Conservation (phyloP, 2,113 vertebrate genomes). For the Otolemur garnettii region DNA sequence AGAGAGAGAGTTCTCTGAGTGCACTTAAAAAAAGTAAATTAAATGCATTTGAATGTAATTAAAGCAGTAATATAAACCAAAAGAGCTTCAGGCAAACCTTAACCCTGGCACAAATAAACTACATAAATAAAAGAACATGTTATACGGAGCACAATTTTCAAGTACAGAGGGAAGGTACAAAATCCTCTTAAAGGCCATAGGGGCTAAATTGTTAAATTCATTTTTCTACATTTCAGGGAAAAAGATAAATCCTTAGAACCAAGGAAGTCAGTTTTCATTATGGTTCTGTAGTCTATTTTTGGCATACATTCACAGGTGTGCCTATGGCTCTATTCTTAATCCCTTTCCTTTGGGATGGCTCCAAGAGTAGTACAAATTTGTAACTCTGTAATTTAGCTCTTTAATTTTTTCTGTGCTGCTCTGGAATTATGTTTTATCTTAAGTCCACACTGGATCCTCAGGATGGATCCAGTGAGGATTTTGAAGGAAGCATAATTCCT, state of each 20-base stretch:
- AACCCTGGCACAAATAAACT: slow-evolving; percentile 62
- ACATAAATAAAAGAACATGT: slow-evolving; percentile 62
- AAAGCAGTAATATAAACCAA: slow-evolving; percentile 73
- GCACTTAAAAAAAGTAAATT: slow-evolving; percentile 56
- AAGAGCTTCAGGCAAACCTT: slow-evolving; percentile 72
- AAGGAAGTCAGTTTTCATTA: slow-evolving; percentile 81
- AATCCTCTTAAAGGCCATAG: slow-evolving; percentile 84
- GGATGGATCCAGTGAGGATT: slow-evolving; percentile 83
- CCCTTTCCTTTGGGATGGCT: slow-evolving; percentile 81
- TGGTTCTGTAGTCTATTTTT: slow-evolving; percentile 82
- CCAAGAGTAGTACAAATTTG: slow-evolving; percentile 78
- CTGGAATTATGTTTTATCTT: slow-evolving; percentile 84
- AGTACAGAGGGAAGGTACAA: slow-evolving; percentile 73
- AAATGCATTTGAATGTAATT: slow-evolving; percentile 76
- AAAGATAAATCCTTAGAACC: slow-evolving; percentile 80
- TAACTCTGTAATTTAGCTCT: slow-evolving; percentile 83
- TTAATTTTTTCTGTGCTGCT: slow-evolving; percentile 80
- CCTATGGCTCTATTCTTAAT: slow-evolving; percentile 83
- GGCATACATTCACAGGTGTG: slow-evolving; percentile 82
- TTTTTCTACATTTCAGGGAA: slow-evolving; percentile 82
- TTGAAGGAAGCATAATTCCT: slow-evolving; percentile 81
- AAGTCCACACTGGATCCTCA: slow-evolving; percentile 81
- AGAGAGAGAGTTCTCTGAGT: not conserved
- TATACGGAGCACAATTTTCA: slow-evolving; percentile 76
- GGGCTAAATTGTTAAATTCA: slow-evolving; percentile 82